Evolutionary conservation across 2,797 vertebrate species (phyloP), one percentile per base, ranked within the genome.

Genomic region (Pteropus rufus): DNA sequence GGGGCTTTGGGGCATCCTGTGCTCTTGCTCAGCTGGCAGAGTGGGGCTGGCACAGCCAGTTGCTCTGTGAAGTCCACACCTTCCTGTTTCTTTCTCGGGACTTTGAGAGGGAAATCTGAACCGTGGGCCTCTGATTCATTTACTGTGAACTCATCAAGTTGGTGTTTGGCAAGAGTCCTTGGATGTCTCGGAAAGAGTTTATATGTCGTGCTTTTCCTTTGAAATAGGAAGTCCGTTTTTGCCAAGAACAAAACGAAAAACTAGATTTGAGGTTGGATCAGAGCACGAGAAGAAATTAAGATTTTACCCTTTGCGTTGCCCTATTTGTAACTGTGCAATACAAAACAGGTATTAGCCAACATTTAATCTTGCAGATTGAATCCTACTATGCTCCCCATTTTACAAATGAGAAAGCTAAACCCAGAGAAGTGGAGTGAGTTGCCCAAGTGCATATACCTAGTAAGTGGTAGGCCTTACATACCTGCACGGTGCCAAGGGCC

Each of bases 141-240:
- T 46, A 44, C 70, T 36, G 41, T 84, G 85, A 84, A 64, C 64
- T 80, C 79, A 49, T 24, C 11, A 12, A 70, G 67, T 0, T 91
- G 85, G 39, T 44, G 84, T 89, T 91, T 93, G 94, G 79, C 72
- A 46, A 70, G 65, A 92, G 72, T 87, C 76, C 21, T 79, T 34
- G 69, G 46, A 58, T 24, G 24, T 69, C 67, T 77, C 9, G 0
- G 79, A 90, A 89, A 95, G 80, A 56, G 26, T 80, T 88, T 70
- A 54, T 81, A 31, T 36, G 21, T 49, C 36, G 8, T 34, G 46
- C 39, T 89, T 89, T 97, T 91, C 70, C 67, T 91, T 91, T 84
- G 76, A 95, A 97, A 89, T 49, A 92, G 60, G 91, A 86, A 92
- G 75, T 64, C 36, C 19, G 2, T 52, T 60, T 92, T 92, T 85